Evolutionary conservation across 2,113 vertebrate genomes (phyloP).

Genomic region (Piprites chloris): DNA sequence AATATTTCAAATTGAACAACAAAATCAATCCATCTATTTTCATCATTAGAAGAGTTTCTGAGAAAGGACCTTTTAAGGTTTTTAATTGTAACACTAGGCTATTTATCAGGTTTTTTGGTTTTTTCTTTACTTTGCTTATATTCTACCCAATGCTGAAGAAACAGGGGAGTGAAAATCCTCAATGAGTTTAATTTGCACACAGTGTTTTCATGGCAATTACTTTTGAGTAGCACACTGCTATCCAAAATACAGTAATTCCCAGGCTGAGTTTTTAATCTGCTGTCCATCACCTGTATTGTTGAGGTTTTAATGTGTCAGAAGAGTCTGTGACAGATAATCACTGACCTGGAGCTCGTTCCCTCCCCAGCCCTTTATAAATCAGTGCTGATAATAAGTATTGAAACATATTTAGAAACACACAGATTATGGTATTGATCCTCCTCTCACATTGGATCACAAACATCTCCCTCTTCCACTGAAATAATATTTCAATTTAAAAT

Average conservation of each 20-base stretch:
- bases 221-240: neutral
- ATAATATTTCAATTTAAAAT: neutral
- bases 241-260: neutral
- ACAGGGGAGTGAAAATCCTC: neutral
- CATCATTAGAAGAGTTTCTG: neutral
- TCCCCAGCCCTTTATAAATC: neutral
- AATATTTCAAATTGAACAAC: neutral
- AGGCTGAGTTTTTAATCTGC: neutral
- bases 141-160: neutral
- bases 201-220: neutral
- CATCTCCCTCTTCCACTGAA: neutral
- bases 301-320: neutral
- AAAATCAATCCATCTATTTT: neutral
- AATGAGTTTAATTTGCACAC: neutral
- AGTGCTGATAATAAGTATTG: neutral
- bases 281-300: neutral
- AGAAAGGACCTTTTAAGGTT: neutral
- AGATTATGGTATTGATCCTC: slow-evolving; percentile 37
- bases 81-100: neutral
- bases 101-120: neutral
- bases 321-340: neutral
- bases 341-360: neutral
- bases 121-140: neutral
- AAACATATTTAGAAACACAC: slow-evolving; percentile 15
- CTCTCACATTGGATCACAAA: neutral